Evolutionary conservation across 2,888 invertebrate genomes (phyloP).

Genomic region (Philaethria dido): DNA sequence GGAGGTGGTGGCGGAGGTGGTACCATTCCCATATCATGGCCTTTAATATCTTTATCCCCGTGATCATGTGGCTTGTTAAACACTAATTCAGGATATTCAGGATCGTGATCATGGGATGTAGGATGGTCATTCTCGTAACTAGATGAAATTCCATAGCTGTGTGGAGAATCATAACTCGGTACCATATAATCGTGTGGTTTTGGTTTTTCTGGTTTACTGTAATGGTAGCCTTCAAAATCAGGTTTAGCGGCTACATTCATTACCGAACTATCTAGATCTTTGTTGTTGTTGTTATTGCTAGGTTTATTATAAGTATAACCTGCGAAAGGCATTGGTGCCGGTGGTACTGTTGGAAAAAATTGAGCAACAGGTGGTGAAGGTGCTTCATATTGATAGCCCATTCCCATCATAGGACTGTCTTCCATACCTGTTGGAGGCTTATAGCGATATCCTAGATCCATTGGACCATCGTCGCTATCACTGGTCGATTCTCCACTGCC

Average conservation of each 20-base stretch:
- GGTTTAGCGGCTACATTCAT: constrained; percentile 52
- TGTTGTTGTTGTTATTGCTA: constrained; percentile 50
- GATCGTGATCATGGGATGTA: constrained; percentile 52
- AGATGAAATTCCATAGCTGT: constrained; percentile 35
- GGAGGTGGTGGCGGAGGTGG: constrained; percentile 58
- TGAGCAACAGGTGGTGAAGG: constrained; percentile 54
- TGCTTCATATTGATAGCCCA: constrained; percentile 66
- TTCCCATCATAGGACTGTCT: constrained; percentile 54
- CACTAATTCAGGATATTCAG: constrained; percentile 68
- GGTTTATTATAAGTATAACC: constrained; percentile 74
- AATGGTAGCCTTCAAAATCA: constrained; percentile 61
- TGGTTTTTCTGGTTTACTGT: constrained; percentile 60
- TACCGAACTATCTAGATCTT: constrained; percentile 52
- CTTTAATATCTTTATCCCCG: constrained; percentile 52
- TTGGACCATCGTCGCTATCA: constrained; percentile 52
- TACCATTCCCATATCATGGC: constrained; percentile 62
- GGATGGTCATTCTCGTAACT: constrained; percentile 56
- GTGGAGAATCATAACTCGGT: constrained; percentile 44
- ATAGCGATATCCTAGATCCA: constrained; percentile 65
- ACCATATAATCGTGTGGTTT: constrained; percentile 42
- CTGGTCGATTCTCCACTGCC: constrained; percentile 54
- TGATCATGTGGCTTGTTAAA: constrained; percentile 62
- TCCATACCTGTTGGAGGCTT: constrained; percentile 56
- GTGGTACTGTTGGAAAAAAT: constrained; percentile 62
- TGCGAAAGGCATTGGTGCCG: constrained; percentile 60